Conservation (phyloP, 1,140 invertebrate genomes). For the Physella acuta region DNA sequence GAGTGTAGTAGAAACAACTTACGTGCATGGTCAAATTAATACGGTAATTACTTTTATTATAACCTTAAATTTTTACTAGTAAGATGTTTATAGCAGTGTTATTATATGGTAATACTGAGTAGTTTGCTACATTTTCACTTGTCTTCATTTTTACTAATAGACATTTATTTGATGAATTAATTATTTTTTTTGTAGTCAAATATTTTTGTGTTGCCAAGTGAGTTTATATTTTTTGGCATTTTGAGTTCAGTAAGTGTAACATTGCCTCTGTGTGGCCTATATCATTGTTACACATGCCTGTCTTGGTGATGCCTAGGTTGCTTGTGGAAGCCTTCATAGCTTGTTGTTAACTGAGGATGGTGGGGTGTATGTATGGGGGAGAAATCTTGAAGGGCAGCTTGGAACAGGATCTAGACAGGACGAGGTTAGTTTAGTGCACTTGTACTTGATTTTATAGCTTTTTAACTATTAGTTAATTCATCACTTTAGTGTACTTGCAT, state of each 20-base stretch:
- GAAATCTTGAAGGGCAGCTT: constrained; percentile 72
- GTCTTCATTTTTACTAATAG: too few relatives aligned
- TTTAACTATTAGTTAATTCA: too few relatives aligned
- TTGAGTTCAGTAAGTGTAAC: neutral
- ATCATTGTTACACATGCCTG: neutral
- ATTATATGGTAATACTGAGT: too few relatives aligned
- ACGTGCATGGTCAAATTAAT: constrained; percentile 46
- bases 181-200: too few relatives aligned
- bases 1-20: constrained; percentile 41
- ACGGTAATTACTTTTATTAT: constrained; percentile 36
- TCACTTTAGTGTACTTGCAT: too few relatives aligned
- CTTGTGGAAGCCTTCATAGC: constrained; percentile 72
- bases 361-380: constrained; percentile 71
- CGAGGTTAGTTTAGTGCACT: constrained; percentile 44
- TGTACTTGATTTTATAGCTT: too few relatives aligned
- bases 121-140: too few relatives aligned
- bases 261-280: neutral
- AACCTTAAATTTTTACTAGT: too few relatives aligned
- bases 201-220: too few relatives aligned
- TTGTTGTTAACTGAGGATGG: constrained; percentile 69
- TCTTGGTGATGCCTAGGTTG: constrained; percentile 61
- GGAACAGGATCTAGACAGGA: constrained; percentile 67
- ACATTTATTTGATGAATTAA: too few relatives aligned
- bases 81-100: too few relatives aligned
- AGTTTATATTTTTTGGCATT: too few relatives aligned